Evolutionary conservation across 2,797 vertebrate genomes (phyloP), one percentile per base, ranked within the genome.

Genomic region (Amazona finschi): DNA sequence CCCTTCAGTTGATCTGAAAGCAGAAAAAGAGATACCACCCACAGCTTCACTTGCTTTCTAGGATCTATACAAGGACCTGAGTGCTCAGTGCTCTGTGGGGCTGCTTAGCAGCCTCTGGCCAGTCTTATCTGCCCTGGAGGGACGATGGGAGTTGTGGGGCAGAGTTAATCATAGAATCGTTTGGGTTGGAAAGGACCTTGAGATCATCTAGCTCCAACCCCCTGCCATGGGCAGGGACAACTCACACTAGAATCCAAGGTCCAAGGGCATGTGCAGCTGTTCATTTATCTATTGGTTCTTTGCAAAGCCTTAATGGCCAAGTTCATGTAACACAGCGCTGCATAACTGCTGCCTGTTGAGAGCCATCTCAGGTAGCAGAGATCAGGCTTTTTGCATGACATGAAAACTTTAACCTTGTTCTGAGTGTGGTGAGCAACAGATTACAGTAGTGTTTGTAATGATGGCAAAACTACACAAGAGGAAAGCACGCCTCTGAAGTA

Each of bases 121-220:
- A 81, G 30, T 64, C 21, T 50, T 49, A 27, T 9, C n/a, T 58
- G 53, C 27, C n/a, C n/a, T 3, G 6, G 15, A 53, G 19, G 25
- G 41, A 41, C 0, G 0, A 52, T 9, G 6, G 21, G 12, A 80
- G 47, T 11, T 0, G 0, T 18, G 25, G 31, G 19, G 10, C 9
- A 20, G 53, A 62, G 30, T 4, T 39, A 36, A 58, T 36, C 22
- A 25, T 25, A 24, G n/a, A 24, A 58, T 58, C 7, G 15, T 36
- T 25, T 16, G 22, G 57, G 10, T 58, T 36, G 57, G 10, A 58
- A 58, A 58, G 57, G 57, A 36, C 57, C 57, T 36, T 58, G 36
- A 36, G 19, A 25, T 58, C 57, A 17, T 36, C 15, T 8, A 55
- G 53, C 13, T 55, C 31, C 53, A 55, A 5, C 18, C 31, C 30